These are phyloP conservation scores for Rhopalosiphum nymphaeae DNA, from an alignment of 2,888 invertebrate species.

Conservation along the genomic window DNA sequence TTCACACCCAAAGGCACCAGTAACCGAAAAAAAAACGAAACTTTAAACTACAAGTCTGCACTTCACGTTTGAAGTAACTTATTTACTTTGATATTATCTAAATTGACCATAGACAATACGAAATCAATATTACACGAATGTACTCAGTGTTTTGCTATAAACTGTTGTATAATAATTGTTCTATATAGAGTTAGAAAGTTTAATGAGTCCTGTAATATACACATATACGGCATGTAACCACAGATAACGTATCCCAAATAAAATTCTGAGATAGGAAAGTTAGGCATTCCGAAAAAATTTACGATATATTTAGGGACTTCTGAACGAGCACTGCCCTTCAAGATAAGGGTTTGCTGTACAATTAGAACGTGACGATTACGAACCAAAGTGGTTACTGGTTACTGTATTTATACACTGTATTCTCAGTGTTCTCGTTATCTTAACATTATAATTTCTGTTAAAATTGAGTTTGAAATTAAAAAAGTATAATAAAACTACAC, in stretches of 20 bases:
- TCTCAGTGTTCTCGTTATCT: background rate
- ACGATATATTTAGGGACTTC: background rate
- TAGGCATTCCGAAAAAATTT: background rate
- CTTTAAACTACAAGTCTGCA: background rate
- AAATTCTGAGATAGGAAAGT: background rate
- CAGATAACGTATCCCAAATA: background rate
- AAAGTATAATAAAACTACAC: background rate
- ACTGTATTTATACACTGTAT: background rate
- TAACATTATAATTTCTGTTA: background rate
- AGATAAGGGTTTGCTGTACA: background rate
- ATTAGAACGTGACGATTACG: background rate
- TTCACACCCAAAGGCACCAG: background rate
- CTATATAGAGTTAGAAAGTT: no score
- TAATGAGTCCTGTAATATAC: no score
- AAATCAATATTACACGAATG: no score
- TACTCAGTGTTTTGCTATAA: no score
- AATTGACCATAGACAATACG: no score
- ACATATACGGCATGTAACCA: no score
- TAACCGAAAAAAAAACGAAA: background rate
- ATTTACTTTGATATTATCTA: no score
- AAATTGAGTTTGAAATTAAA: background rate
- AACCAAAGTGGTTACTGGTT: background rate
- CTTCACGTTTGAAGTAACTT: background rate
- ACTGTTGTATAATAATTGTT: no score
- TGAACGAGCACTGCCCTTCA: background rate